A percentile compares a stretch with the other conserved stretches of the same genome.
Evolutionary conservation across 2,113 vertebrate genomes (phyloP).

Genomic region (Heterocephalus glaber): DNA sequence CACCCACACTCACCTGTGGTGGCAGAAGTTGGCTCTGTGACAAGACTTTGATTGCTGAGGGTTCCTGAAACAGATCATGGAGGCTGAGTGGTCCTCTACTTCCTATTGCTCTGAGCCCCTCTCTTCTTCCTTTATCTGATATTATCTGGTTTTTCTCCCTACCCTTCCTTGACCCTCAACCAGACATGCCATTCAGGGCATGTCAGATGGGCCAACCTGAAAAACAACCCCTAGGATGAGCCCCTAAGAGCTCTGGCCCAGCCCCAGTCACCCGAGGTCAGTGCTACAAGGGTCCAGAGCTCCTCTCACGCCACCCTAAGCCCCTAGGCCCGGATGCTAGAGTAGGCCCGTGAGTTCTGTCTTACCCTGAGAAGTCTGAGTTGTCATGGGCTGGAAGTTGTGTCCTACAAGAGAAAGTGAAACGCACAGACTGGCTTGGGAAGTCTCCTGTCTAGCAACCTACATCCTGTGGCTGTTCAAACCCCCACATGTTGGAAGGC

Average conservation of each 20-base stretch:
- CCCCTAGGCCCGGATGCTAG: neutral
- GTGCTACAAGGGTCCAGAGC: neutral
- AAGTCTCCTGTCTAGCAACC: neutral
- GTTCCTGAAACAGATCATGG: slow-evolving; percentile 57
- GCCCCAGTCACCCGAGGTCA: neutral
- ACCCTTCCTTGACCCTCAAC: neutral
- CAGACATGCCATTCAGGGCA: neutral
- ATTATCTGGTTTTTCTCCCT: slow-evolving; percentile 30
- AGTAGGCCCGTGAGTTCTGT: neutral
- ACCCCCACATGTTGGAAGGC: neutral
- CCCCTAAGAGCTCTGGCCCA: neutral
- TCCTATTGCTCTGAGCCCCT: neutral
- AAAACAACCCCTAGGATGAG: neutral
- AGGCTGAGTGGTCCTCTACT: neutral
- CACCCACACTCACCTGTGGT: slow-evolving; percentile 5
- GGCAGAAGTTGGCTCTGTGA: neutral
- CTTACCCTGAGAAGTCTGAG: slow-evolving; percentile 66
- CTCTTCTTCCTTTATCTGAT: neutral
- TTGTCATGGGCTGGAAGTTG: neutral
- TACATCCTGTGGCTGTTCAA: neutral
- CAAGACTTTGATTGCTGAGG: neutral
- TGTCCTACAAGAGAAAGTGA: slow-evolving; percentile 60
- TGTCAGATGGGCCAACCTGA: neutral
- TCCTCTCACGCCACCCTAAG: neutral
- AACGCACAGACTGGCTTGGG: neutral